Evolutionary conservation across 2,888 invertebrate species (phyloP).

Genomic region (Sinotaia quadrata): DNA sequence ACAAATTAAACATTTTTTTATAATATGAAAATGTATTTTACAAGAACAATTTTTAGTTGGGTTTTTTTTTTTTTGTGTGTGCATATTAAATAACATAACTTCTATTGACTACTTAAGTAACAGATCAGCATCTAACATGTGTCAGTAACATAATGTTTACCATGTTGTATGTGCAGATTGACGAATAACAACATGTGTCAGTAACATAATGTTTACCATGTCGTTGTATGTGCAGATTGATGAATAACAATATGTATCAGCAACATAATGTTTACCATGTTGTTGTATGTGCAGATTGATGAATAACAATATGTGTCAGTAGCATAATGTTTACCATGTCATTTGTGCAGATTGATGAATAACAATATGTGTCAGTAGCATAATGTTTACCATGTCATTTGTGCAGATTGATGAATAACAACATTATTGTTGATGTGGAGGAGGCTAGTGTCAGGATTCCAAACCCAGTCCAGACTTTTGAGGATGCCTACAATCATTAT

Average conservation of each 20-base stretch:
- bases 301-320: too few relatives aligned
- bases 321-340: conserved; percentile 75
- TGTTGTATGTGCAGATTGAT: conserved; percentile 55
- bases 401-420: conserved; percentile 68
- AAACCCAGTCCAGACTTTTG: conserved; percentile 86
- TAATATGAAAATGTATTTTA: too few relatives aligned
- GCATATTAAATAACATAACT: too few relatives aligned
- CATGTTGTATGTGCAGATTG: not conserved
- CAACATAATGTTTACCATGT: conserved; percentile 75
- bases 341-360: conserved; percentile 60
- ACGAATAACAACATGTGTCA: not conserved
- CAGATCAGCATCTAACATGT: not conserved
- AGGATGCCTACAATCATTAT: conserved; percentile 85
- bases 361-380: conserved; percentile 77
- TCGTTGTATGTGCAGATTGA: not conserved
- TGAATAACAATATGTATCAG: too few relatives aligned
- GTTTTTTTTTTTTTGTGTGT: too few relatives aligned
- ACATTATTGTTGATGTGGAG: conserved; percentile 78
- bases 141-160: not conserved
- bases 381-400: conserved; percentile 72
- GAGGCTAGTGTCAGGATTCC: conserved; percentile 74
- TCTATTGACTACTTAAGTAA: too few relatives aligned
- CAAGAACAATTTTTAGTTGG: too few relatives aligned
- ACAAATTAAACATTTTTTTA: too few relatives aligned
- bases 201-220: not conserved